Percentiles rank a stretch among this genome's conserved stretches.
phyloP scores from a whole-genome alignment of 2,113 vertebrate genomes.

The Rhegmatorhina hoffmannsi region DNA sequence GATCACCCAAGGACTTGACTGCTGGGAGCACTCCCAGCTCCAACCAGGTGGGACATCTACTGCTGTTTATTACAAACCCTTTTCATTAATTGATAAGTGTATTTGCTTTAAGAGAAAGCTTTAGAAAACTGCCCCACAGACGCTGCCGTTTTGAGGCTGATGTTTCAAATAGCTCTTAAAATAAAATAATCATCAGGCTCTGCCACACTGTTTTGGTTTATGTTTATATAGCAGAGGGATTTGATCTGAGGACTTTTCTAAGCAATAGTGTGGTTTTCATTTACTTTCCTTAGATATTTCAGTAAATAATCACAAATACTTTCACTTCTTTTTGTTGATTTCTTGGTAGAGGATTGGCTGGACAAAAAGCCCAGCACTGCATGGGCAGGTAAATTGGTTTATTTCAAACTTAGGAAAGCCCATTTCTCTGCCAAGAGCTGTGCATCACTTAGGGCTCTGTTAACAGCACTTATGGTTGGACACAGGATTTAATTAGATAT shows the following conservation, averaged over 20 bases:
- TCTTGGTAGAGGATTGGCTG: background rate
- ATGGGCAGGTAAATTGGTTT: background rate
- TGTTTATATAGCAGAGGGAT: background rate
- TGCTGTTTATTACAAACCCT: background rate
- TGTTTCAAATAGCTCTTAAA: background rate
- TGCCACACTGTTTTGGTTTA: background rate
- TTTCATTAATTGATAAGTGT: background rate
- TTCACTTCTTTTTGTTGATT: background rate
- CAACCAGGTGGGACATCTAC: background rate
- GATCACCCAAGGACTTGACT: background rate
- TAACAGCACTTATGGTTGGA: background rate
- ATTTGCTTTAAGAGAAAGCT: background rate
- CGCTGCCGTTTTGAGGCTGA: background rate
- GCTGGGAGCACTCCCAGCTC: background rate
- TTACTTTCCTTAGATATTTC: background rate
- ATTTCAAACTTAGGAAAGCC: background rate
- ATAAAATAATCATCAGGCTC: background rate
- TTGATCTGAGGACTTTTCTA: background rate
- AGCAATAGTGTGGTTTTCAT: background rate
- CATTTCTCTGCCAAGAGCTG: background rate
- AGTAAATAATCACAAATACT: background rate
- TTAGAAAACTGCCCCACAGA: fast-evolving
- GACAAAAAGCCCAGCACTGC: background rate
- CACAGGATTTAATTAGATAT: background rate
- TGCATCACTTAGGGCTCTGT: background rate